These are phyloP conservation scores for Microcebus griseorufus DNA, from an alignment of 2,113 vertebrate species.

Conservation along the genomic window DNA sequence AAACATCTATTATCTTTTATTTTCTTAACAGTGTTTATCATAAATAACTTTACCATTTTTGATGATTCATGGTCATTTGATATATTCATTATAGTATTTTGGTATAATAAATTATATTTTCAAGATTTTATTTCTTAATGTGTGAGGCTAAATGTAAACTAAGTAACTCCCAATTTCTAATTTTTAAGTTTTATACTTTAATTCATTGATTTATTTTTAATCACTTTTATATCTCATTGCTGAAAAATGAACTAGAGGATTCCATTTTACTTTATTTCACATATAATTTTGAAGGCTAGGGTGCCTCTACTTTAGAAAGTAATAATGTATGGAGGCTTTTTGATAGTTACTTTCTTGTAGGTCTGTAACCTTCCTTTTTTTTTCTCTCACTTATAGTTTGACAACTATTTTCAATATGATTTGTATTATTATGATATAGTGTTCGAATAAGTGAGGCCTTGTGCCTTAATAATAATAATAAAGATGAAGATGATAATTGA, in stretches of 20 bases:
- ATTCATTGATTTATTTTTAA: background rate
- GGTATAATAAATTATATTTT: background rate
- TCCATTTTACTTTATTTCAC: background rate
- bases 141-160: background rate
- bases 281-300: background rate
- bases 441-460: background rate
- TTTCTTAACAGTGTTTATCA: background rate
- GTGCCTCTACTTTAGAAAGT: background rate
- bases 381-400: background rate
- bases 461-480: background rate
- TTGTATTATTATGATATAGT: background rate
- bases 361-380: background rate
- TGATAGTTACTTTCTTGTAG: background rate
- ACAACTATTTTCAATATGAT: background rate
- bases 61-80: background rate
- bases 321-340: background rate
- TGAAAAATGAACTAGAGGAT: background rate
- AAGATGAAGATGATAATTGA: background rate
- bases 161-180: background rate
- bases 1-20: background rate
- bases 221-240: background rate
- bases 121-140: slow-evolving; percentile 13
- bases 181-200: background rate
- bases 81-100: background rate
- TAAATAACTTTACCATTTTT: background rate